phyloP scores from a whole-genome alignment of 2,113 vertebrate genomes.

The Phasianus colchicus region DNA sequence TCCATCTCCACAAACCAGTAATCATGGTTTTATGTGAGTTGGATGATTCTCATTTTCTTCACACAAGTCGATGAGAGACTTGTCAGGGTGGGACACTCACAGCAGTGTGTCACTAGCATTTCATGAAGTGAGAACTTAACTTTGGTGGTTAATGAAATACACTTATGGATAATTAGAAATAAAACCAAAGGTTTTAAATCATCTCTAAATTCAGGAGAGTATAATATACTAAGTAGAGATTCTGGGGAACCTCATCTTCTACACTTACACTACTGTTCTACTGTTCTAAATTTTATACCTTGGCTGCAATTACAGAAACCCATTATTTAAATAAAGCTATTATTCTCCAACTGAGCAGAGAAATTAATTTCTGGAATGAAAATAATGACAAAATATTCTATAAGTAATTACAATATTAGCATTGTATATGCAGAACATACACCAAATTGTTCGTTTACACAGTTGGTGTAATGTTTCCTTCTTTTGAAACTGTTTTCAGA shows the following conservation, averaged over 20 bases:
- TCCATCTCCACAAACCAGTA: background rate
- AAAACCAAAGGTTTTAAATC: background rate
- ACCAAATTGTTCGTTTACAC: background rate
- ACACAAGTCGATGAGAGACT: background rate
- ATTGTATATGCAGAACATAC: background rate
- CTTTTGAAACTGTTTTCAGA: background rate
- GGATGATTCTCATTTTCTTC: background rate
- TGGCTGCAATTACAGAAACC: background rate
- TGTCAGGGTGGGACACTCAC: background rate
- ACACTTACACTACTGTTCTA: background rate
- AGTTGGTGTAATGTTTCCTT: background rate
- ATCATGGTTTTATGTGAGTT: background rate
- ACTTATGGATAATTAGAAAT: background rate
- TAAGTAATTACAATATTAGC: background rate
- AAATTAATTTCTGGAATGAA: conserved; percentile 23
- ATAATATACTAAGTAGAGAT: background rate
- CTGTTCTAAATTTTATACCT: background rate
- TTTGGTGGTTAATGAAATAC: background rate
- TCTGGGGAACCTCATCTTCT: background rate
- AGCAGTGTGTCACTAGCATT: background rate
- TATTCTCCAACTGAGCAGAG: background rate
- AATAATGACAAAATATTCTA: background rate
- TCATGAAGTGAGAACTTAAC: background rate
- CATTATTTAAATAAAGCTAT: background rate
- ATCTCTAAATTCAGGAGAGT: rapidly evolving